Evolutionary conservation across 2,888 invertebrate species (phyloP), one percentile per base, ranked within the genome.

Genomic region (Blera fallax): DNA sequence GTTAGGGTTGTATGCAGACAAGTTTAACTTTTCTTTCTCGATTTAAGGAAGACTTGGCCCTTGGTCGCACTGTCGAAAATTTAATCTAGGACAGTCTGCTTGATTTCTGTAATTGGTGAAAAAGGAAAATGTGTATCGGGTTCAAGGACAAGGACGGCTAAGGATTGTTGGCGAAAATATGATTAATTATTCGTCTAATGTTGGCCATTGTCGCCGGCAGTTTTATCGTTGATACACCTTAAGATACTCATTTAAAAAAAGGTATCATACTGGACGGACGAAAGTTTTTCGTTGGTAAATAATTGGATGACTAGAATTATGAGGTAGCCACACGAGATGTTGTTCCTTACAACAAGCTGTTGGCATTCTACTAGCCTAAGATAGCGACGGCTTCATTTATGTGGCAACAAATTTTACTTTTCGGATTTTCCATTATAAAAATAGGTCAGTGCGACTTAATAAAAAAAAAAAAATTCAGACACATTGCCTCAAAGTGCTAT

Each of bases 1-100:
- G 11, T 18, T 34, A 8, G n/a, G 21, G 32, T 29, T 60, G 14
- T 29, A 34, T 58, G 34, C 65, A 29, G 16, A 14, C n/a, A n/a
- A 50, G 14, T 78, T 70, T 78, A 50, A 60, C 58, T 78, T 76
- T 69, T 67, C 50, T 14, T 16, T 43, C 6, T 32, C 10, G 24
- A 45, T 16, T 50, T 11, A 18, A 21, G 4, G 21, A 40, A 5
- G 45, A 70, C 16, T 56, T 29, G 45, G 29, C 32, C n/a, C 18
- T 48, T 34, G 7, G 48, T 32, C 27, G 37, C 14, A 10, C 14
- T 29, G 54, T n/a, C 40, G 67, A 67, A 34, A 21, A 37, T 67
- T 10, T 37, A 16, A 24, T 54, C 11, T 1, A 14, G 50, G 34
- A 34, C 32, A 34, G 65, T 34, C 21, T n/a, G 29, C 48, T 67